Base-by-base conservation (phyloP, 2,113 vertebrate species). In the Indicator maculatus region DNA sequence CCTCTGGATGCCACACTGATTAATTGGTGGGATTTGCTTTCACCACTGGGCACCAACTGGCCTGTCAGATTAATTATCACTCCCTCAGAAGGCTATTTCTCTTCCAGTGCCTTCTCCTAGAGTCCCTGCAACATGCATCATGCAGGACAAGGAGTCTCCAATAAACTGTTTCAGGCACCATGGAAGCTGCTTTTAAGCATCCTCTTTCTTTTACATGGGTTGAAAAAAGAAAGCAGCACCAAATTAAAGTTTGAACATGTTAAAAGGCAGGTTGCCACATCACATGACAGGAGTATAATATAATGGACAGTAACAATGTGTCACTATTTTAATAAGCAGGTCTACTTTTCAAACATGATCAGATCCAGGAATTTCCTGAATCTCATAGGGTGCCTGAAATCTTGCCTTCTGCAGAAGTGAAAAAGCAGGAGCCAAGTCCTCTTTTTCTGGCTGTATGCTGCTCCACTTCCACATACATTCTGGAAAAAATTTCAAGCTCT, bases 1-100 rank as follows among this genome's bases (percentile, higher is more conserved):
- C 91, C 82, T 95, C 93, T 89, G 87, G 55, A 73, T 89, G 82
- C 79, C 85, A 82, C 55, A 15, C 13, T 89, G 93, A 96, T 96
- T 95, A 96, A 94, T 93, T 87, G 79, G 75, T 23, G n/a, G 61
- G 65, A 78, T 82, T 94, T 91, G 30, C 30, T 79, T 69, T 69
- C 89, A 50, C 84, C 44, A 63, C 63, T 61, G 84, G 84, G 65
- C 50, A 58, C 53, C 78, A 73, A 94, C 18, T 79, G 59, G 18
- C 55, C 70, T 59, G 9, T 79, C 86, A 85, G 74, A 87, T 87
- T 91, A 95, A 85, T 95, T 91, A 82, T 59, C 36, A 24, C 50
- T 70, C 36, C 45, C 45, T 66, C 55, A 59, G 52, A 89, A 85
- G 24, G 45, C 71, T n/a, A 45, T 83, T 95, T 90, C 71, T 93